Evolutionary conservation across 2,888 invertebrate species (phyloP).

Genomic region (Drosophila formosana): DNA sequence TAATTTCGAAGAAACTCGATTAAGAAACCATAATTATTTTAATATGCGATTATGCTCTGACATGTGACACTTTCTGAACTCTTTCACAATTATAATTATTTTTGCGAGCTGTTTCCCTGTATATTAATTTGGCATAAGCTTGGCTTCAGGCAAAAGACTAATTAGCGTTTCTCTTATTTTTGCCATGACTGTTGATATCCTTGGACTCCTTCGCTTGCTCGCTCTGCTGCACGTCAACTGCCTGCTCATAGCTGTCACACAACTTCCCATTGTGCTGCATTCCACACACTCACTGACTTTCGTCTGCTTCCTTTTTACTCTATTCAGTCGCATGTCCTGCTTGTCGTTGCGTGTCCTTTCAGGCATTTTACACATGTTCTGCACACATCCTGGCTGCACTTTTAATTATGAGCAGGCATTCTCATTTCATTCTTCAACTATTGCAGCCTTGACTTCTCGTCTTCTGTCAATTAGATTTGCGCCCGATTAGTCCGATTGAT

Average conservation of each 20-base stretch:
- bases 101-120: too few relatives aligned
- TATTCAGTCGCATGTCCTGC: slow-evolving; percentile 23
- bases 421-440: slow-evolving; percentile 40
- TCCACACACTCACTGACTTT: slow-evolving; percentile 20
- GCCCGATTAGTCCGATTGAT: slow-evolving; percentile 55
- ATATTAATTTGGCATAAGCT: too few relatives aligned
- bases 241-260: slow-evolving; percentile 54
- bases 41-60: too few relatives aligned
- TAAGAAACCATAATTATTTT: too few relatives aligned
- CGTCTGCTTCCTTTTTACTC: neutral
- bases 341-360: slow-evolving; percentile 26
- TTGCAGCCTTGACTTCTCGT: slow-evolving; percentile 25
- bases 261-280: slow-evolving; percentile 48
- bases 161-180: too few relatives aligned
- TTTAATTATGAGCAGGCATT: slow-evolving; percentile 68
- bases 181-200: too few relatives aligned
- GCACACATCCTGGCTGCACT: slow-evolving; percentile 34
- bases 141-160: too few relatives aligned
- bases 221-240: slow-evolving; percentile 4
- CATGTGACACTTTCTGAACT: too few relatives aligned
- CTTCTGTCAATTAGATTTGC: slow-evolving; percentile 47
- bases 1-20: too few relatives aligned
- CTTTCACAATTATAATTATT: too few relatives aligned
- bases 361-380: slow-evolving; percentile 49
- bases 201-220: neutral